Conservation (phyloP, 2,888 invertebrate genomes). For the Masnerella sp. region DNA sequence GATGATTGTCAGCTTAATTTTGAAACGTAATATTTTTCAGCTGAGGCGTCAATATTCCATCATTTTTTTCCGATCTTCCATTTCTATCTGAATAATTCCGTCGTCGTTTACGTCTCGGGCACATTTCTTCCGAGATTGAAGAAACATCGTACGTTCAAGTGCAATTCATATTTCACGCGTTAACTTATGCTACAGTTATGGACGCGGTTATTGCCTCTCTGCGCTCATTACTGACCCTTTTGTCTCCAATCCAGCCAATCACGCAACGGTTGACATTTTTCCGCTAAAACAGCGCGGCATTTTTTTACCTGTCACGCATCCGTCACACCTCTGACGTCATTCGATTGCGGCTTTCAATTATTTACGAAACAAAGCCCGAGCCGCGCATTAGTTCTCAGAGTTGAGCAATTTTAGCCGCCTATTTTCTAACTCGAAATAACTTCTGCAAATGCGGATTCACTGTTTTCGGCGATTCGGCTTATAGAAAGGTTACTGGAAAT, state of each 20-base stretch:
- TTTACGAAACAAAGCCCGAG: conserved; percentile 20
- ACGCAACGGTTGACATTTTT: conserved; percentile 11
- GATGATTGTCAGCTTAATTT: no score
- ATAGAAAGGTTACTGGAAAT: neutral
- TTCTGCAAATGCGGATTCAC: neutral
- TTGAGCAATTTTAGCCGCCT: conserved; percentile 18
- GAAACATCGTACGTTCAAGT: conserved; percentile 40
- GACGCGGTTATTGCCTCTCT: conserved; percentile 31
- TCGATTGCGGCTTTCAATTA: conserved; percentile 7
- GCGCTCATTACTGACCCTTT: conserved; percentile 28
- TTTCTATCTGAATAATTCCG: conserved; percentile 25
- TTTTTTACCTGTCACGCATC: no score
- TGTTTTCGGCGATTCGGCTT: no score
- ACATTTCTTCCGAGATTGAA: no score
- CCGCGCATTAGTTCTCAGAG: conserved; percentile 6
- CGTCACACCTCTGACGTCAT: conserved; percentile 10
- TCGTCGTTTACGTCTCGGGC: conserved; percentile 23
- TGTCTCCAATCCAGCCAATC: conserved; percentile 17
- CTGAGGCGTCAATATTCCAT: conserved; percentile 17
- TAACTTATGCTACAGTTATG: conserved; percentile 32
- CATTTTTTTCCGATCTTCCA: conserved; percentile 46
- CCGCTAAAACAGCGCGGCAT: neutral
- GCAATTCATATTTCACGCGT: conserved; percentile 46
- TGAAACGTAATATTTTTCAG: no score
- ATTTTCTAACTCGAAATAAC: neutral